phyloP scores from a whole-genome alignment of 2,113 vertebrate genomes.

The Ceuthmochares aereus region DNA sequence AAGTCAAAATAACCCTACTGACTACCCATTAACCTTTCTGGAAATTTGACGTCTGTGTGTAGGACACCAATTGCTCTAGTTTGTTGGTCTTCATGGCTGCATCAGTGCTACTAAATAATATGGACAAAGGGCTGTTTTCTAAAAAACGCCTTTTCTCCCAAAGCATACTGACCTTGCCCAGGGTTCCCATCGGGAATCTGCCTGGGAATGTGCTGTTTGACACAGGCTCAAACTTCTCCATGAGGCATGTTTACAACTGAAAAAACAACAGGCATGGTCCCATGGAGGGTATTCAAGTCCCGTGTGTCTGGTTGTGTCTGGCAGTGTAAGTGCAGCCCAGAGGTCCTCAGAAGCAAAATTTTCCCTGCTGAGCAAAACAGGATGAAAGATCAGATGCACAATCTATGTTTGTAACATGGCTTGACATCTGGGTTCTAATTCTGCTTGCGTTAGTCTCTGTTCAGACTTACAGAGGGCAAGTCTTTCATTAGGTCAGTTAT shows the following conservation, averaged over 20 bases:
- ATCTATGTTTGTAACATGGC: not conserved
- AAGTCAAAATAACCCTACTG: not conserved
- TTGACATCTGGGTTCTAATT: not conserved
- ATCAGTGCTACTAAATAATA: not conserved
- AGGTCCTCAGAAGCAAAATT: not conserved
- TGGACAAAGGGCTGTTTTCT: not conserved
- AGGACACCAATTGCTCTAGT: not conserved
- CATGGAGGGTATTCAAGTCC: not conserved
- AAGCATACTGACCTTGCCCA: not conserved
- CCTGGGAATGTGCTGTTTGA: not conserved
- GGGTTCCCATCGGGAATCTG: not conserved
- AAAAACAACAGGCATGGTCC: not conserved
- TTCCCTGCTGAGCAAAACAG: not conserved
- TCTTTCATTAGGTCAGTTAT: not conserved
- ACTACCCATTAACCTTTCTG: not conserved
- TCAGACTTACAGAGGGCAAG: not conserved
- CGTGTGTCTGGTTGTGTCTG: not conserved
- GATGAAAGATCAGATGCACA: not conserved
- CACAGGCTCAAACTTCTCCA: not conserved
- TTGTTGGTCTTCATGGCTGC: not conserved
- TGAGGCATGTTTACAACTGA: not conserved
- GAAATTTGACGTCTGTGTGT: not conserved
- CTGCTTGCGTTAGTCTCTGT: not conserved
- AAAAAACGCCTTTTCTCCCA: not conserved
- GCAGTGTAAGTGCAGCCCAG: not conserved